Evolutionary conservation across 2,888 invertebrate genomes (phyloP).

Genomic region (Phyllotreta cruciferae): DNA sequence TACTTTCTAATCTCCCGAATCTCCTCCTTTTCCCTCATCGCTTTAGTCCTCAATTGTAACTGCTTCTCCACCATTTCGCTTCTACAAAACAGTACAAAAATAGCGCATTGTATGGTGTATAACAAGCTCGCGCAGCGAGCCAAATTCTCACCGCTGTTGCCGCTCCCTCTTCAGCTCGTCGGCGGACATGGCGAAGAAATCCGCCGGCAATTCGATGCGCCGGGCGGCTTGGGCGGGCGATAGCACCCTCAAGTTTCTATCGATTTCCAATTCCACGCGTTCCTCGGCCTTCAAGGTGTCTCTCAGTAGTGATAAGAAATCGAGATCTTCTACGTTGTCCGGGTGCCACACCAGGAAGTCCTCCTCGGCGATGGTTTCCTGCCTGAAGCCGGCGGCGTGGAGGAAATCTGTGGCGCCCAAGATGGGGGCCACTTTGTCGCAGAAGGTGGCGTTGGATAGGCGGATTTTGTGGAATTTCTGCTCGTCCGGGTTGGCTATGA

Average conservation of each 20-base stretch:
- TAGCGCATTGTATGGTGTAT: too few relatives aligned
- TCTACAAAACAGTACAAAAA: too few relatives aligned
- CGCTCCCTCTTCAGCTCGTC: constrained; percentile 88
- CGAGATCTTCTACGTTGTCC: constrained; percentile 65
- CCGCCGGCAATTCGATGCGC: constrained; percentile 76
- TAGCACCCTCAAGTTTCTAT: constrained; percentile 85
- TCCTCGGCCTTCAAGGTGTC: constrained; percentile 83
- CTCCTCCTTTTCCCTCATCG: constrained; percentile 93
- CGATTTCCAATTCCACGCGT: constrained; percentile 81
- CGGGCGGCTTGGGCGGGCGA: constrained; percentile 76
- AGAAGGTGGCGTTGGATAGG: constrained; percentile 79
- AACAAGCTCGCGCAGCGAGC: too few relatives aligned
- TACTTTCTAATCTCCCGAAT: constrained; percentile 80
- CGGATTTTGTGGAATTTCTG: constrained; percentile 91
- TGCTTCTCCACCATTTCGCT: constrained; percentile 79
- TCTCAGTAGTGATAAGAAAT: constrained; percentile 67
- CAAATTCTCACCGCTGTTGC: constrained; percentile 68
- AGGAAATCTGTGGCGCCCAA: constrained; percentile 85
- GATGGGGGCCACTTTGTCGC: constrained; percentile 79
- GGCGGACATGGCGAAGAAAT: constrained; percentile 81
- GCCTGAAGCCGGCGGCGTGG: constrained; percentile 81
- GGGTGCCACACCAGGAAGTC: constrained; percentile 72
- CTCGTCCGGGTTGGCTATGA: constrained; percentile 82
- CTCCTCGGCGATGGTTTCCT: constrained; percentile 67
- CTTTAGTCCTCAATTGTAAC: constrained; percentile 88